phyloP scores from a whole-genome alignment of 2,797 vertebrate genomes.

The Clamator glandarius region DNA sequence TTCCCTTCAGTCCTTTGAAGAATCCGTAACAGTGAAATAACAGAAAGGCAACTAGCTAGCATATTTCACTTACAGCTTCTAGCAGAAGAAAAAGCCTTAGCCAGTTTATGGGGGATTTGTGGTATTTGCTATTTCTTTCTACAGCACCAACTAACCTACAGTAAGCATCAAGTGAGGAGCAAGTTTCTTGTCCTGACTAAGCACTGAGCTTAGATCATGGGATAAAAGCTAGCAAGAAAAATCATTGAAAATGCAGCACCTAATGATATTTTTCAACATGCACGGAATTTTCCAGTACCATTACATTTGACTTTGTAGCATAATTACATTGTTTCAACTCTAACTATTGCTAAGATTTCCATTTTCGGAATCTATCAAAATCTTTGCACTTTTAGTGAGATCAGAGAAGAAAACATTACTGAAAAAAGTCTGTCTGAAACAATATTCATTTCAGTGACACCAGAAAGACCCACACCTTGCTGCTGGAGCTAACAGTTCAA shows the following conservation, averaged over 20 bases:
- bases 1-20: neutral
- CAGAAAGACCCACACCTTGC: neutral
- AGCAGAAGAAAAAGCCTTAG: neutral
- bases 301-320: neutral
- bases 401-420: neutral
- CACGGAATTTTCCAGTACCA: neutral
- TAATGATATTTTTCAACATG: neutral
- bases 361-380: neutral
- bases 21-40: neutral
- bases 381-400: neutral
- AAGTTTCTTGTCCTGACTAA: neutral
- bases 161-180: neutral
- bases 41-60: neutral
- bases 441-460: neutral
- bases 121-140: neutral
- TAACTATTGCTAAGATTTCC: neutral
- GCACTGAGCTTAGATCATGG: neutral
- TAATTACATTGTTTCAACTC: neutral
- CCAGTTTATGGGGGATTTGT: neutral
- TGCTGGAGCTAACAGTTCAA: neutral
- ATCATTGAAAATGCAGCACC: neutral
- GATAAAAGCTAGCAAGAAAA: neutral
- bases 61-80: accelerated
- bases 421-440: neutral
- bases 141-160: neutral